Evolutionary conservation across 2,888 invertebrate genomes (phyloP), one percentile per base, ranked within the genome.

Genomic region (Microctonus hyperodae): DNA sequence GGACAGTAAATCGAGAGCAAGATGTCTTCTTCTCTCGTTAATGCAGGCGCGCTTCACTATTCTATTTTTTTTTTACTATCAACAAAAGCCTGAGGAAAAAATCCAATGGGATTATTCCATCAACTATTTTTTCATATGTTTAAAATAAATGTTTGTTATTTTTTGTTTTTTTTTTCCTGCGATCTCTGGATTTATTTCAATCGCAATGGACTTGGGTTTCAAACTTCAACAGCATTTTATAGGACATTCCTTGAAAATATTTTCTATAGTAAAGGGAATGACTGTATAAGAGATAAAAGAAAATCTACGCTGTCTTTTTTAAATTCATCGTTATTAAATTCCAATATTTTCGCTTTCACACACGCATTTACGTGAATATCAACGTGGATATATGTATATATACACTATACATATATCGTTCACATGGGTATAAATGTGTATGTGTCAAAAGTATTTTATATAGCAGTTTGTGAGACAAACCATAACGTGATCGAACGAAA

Each of bases 1-100:
- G 44, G 28, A 59, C 40, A 48, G 40, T 59, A 44, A 59, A 59
- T 59, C 59, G 59, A 48, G n/a, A 31, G 31, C 31, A 28, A 55
- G 31, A 59, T 16, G 44, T 44, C 59, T 16, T 7, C 23, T 25
- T 44, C 55, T 31, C 31, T 59, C 28, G 40, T 59, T 59, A 48
- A 37, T 44, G 22, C 10, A 20, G n/a, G n/a, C n/a, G 59, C 11
- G 10, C 25, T 20, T 40, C 44, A 44, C 25, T 22, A 53, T 40
- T 48, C 16, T 37, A 48, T 58, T 22, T 37, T 35, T 65, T 31
- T n/a, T 51, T n/a, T n/a, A n/a, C 58, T 58, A 13, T 48, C 20
- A 56, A 20, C 44, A 28, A 28, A 56, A 28, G n/a, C 37, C 25
- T n/a, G 7, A 56, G 28, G 11, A 11, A 33, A 22, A 56, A 56